Evolutionary conservation across 1,140 invertebrate species (phyloP).

Genomic region (Zaprionus vittiger): DNA sequence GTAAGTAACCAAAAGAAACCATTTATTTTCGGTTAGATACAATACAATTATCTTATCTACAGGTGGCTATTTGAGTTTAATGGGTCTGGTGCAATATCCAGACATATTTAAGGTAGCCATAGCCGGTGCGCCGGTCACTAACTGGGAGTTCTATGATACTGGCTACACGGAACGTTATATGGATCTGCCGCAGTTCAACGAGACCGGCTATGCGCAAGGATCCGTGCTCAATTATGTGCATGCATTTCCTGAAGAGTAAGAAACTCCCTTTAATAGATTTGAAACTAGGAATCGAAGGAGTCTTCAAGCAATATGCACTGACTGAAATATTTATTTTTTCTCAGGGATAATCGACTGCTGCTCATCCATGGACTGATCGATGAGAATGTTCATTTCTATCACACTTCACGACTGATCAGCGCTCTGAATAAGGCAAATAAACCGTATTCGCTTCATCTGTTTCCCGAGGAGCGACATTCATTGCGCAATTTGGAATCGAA

Average conservation of each 20-base stretch:
- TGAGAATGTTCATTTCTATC: slow-evolving; percentile 99
- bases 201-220: slow-evolving; percentile 90
- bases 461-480: slow-evolving; percentile 97
- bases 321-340: slow-evolving; percentile 27
- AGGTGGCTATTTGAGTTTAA: slow-evolving; percentile 93
- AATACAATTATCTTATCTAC: slow-evolving; percentile 7
- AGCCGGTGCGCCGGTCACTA: slow-evolving; percentile 98
- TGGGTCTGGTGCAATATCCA: slow-evolving; percentile 93
- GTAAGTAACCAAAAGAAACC: slow-evolving; percentile 84
- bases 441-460: slow-evolving; percentile 95
- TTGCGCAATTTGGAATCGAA: slow-evolving; percentile 95
- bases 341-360: slow-evolving; percentile 95
- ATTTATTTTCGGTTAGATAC: background rate
- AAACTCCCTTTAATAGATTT: background rate
- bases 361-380: slow-evolving; percentile 99
- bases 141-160: slow-evolving; percentile 94
- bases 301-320: background rate
- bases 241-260: slow-evolving; percentile 95
- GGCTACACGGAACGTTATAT: slow-evolving; percentile 99
- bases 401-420: slow-evolving; percentile 96
- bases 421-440: slow-evolving; percentile 96
- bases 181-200: slow-evolving; percentile 94
- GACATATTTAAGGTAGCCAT: slow-evolving; percentile 95
- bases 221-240: slow-evolving; percentile 92
- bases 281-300: background rate